Base-by-base conservation (phyloP, 30 jellyfish, hydroid and myxozoan species). In the Catostylus mosaicus region DNA sequence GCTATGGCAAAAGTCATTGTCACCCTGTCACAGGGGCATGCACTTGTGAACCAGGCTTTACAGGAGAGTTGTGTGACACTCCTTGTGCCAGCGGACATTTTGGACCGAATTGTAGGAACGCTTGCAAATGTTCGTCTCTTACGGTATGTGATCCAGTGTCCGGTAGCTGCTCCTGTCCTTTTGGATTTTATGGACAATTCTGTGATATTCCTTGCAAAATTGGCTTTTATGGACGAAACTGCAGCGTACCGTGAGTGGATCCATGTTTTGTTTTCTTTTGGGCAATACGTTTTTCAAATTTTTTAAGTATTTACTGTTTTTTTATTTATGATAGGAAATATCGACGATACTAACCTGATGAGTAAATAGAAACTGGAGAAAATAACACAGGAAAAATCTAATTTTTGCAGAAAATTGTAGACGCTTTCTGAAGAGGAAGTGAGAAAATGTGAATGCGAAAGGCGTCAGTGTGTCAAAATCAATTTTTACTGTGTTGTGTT, bases 131-230 rank as follows among this genome's bases (percentile, higher is more conserved):
- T 34, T 46, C 76, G 24, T 40, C 83, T 3, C 30, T 27, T 1
- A 67, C 93, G 8, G 32, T 43, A 5, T 88, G 97, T 48, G 89
- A 88, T 67, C 85, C 72, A 26, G 82, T 50, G 32, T 67, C 85
- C 64, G 97, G 97, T 1, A 54, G 82, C 50, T 88, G 97, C 32
- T 67, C 36, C 37, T 88, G 97, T 38, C 85, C 86, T 11, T 68
- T 54, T 35, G 93, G 97, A 2, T 88, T n/a, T 50, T 43, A 33
- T 73, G 97, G 97, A 30, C 38, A 40, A 4, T 34, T n/a, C 31
- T 88, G 97, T 37, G 89, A 88, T 12, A 64, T 40, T 8, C 86
- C 82, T 26, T 87, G 96, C 79, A 61, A 43, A 27, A 63, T 50
- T 12, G 88, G 88, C 19, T 87, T 33, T 47, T 87, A 67, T 52